Conservation (phyloP, 1,140 invertebrate species). For the Agrilus planipennis region DNA sequence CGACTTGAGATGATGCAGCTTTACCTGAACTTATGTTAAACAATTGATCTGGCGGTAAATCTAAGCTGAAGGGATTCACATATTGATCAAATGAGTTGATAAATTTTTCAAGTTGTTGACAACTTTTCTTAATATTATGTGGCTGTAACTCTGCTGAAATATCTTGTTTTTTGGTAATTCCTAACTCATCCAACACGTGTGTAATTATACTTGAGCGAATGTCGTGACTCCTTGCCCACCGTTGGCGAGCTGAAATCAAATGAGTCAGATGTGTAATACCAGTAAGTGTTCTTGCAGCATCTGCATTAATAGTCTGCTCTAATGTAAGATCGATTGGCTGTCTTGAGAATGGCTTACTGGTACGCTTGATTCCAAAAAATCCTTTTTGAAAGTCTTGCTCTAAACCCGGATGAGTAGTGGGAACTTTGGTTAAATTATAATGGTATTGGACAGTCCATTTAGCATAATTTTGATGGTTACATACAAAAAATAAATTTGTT, state of each 20-base stretch:
- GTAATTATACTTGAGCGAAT: conserved; percentile 9
- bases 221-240: conserved; percentile 13
- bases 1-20: background rate
- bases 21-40: background rate
- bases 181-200: conserved; percentile 2
- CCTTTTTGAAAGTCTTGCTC: conserved; percentile 4
- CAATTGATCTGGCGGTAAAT: background rate
- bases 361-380: conserved; percentile 15
- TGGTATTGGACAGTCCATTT: conserved; percentile 6
- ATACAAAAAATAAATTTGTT: conserved; percentile 11
- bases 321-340: conserved; percentile 10
- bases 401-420: conserved; percentile 13
- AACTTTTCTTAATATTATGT: conserved; percentile 3
- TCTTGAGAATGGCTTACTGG: conserved; percentile 15
- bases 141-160: conserved; percentile 4
- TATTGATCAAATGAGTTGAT: background rate
- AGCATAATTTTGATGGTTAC: conserved; percentile 11
- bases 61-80: background rate
- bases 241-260: conserved; percentile 18
- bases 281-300: conserved; percentile 24
- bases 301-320: conserved; percentile 28
- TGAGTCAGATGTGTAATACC: conserved; percentile 15
- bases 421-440: conserved; percentile 12
- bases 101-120: conserved; percentile 1
- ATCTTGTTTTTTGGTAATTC: conserved; percentile 1